Evolutionary conservation across 2,888 invertebrate species (phyloP), one percentile per base, ranked within the genome.

Genomic region (Erannis defoliaria): DNA sequence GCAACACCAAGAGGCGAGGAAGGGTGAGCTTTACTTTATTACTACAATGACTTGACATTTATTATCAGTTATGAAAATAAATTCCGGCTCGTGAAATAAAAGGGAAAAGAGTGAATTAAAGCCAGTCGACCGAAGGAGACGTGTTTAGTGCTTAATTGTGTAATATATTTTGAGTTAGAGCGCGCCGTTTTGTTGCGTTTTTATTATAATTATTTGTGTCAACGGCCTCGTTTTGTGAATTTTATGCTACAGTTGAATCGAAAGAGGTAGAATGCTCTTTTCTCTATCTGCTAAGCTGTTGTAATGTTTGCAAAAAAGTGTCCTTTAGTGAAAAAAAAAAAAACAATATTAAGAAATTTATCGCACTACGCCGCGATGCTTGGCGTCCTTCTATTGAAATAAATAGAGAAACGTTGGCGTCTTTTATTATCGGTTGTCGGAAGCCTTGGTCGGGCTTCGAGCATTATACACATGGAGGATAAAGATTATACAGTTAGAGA

Each of bases 51-150:
- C 86, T 87, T 79, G 84, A 85, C 90, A 82, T 88, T 89, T 90
- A 89, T 88, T 84, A 86, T 85, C 86, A 86, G 84, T 85, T 87
- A 90, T 89, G 86, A 88, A 89, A 88, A 89, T 88, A 86, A 87
- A 88, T 86, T 85, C 76, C 70, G 76, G 70, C 72, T 80, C 77
- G 75, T 83, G 82, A 82, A 85, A 85, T 77, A 86, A 85, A 75
- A 81, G 78, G 81, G 78, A 80, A 84, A 82, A 81, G 64, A 85
- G 78, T 78, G 79, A 82, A 86, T 86, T 81, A 86, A 85, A 78
- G 68, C 71, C 78, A 80, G 77, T 80, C 79, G 76, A 72, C 77
- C 76, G 76, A 75, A 78, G 72, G 72, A 76, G 78, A 73, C 73
- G 79, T 77, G 80, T 84, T 84, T 79, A 82, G 72, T 73, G 66